Conservation (phyloP, 2,888 invertebrate species). For the Aleiodes alternator region DNA sequence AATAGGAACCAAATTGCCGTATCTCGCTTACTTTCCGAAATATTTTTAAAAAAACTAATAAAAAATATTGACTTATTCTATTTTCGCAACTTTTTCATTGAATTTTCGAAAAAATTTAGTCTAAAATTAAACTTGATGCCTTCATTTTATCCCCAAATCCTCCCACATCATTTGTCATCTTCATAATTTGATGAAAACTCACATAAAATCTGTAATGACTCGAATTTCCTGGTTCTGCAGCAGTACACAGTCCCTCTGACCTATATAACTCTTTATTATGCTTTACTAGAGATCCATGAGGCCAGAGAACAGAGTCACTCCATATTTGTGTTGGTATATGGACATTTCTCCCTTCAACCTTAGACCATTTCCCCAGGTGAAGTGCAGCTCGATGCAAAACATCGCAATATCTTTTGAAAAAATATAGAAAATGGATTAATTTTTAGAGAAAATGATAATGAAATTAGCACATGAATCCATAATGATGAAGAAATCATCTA, state of each 20-base stretch:
- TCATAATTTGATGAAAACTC: constrained; percentile 73
- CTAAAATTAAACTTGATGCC: no score
- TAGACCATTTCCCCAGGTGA: constrained; percentile 90
- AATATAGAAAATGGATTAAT: constrained; percentile 21
- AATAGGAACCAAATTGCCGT: no score
- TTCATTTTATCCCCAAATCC: no score
- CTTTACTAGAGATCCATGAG: constrained; percentile 85
- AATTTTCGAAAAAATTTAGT: no score
- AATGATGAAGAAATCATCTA: no score
- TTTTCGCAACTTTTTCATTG: no score
- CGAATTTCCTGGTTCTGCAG: constrained; percentile 90
- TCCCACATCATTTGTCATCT: no score
- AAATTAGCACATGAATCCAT: no score
- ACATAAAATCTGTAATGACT: constrained; percentile 92
- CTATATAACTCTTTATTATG: constrained; percentile 84
- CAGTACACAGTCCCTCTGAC: constrained; percentile 87
- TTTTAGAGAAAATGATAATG: no score
- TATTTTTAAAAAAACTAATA: no score
- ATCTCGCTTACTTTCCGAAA: no score
- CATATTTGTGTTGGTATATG: constrained; percentile 78
- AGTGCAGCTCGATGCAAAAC: constrained; percentile 91
- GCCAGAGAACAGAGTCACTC: constrained; percentile 83
- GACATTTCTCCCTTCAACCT: constrained; percentile 78
- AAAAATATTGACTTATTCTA: no score
- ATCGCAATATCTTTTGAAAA: constrained; percentile 83